These are phyloP conservation scores for Pocillopora grandis DNA, from an alignment of 92 coral and sea anemone species.

Conservation along the genomic window DNA sequence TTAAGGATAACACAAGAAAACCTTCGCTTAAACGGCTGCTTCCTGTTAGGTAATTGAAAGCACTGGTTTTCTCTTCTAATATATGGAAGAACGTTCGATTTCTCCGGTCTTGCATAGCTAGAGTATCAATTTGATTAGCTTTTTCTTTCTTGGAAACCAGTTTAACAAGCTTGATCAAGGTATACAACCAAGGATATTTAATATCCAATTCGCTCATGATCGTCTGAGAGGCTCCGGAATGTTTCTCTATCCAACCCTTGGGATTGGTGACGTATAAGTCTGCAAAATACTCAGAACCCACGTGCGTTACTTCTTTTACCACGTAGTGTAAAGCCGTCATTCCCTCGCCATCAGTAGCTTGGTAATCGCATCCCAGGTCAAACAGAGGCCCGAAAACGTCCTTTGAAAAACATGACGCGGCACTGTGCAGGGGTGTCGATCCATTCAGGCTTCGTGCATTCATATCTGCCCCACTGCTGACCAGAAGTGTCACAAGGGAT, in stretches of 20 bases:
- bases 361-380: conserved; percentile 33
- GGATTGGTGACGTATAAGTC: conserved; percentile 52
- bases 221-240: background rate
- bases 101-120: background rate
- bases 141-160: background rate
- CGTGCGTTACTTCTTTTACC: conserved; percentile 11
- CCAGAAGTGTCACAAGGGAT: conserved; percentile 37
- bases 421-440: conserved; percentile 61
- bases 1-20: background rate
- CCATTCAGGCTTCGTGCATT: conserved; percentile 43
- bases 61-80: conserved; percentile 3
- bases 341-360: conserved; percentile 31
- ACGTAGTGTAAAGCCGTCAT: conserved; percentile 43
- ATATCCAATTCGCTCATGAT: background rate
- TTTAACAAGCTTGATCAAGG: background rate
- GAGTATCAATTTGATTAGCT: background rate
- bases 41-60: conserved; percentile 1
- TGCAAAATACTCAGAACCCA: conserved; percentile 22
- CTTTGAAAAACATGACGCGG: conserved; percentile 41
- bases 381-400: conserved; percentile 23
- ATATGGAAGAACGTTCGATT: conserved; percentile 1
- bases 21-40: background rate
- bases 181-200: conserved; percentile 24
- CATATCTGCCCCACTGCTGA: conserved; percentile 16
- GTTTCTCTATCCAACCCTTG: conserved; percentile 32